Evolutionary conservation across 2,797 vertebrate genomes (phyloP), one percentile per base, ranked within the genome.

Genomic region (Otolemur crassicaudatus): DNA sequence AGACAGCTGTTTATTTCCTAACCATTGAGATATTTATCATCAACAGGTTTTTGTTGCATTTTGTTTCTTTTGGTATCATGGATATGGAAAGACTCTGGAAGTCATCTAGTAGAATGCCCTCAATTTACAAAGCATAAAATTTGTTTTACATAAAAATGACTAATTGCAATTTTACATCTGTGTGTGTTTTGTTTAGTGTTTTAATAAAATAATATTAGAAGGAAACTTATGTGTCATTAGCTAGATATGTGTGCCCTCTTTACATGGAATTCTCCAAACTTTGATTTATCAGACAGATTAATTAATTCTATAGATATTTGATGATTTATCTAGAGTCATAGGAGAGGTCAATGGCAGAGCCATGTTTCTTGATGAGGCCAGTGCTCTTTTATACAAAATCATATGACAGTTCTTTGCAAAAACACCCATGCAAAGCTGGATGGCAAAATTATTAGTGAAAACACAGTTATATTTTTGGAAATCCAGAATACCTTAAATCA

Each of bases 61-160:
- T 75, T 96, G 2, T 84, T 94, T 92, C 27, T 67, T 82, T 75
- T 81, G n/a, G 25, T 29, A 56, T 63, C 7, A 56, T 85, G 5
- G 22, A 23, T n/a, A 40, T 53, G 14, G 29, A 86, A 95, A 92
- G 6, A 58, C 5, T 73, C 6, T 80, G 58, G 34, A 92, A 92
- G 76, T 49, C n/a, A 82, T 49, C 60, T 43, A 43, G 13, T 69
- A 70, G 31, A 77, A 86, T 23, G n/a, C 27, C 22, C 1, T 94
- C 19, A 70, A 56, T 89, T 65, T 72, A 63, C 31, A 70, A 85
- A 61, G 16, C 46, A 70, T 22, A 58, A 61, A 85, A 23, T 85
- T 69, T 94, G n/a, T 60, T 87, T 94, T 58, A 72, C 60, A 37
- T 92, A 79, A 92, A 91, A 69, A 58, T 75, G 13, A 72, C 7